Percentiles rank a stretch among this genome's conserved stretches.
Conservation (phyloP, 2,888 invertebrate genomes). For the Drosophila stalkeri region DNA sequence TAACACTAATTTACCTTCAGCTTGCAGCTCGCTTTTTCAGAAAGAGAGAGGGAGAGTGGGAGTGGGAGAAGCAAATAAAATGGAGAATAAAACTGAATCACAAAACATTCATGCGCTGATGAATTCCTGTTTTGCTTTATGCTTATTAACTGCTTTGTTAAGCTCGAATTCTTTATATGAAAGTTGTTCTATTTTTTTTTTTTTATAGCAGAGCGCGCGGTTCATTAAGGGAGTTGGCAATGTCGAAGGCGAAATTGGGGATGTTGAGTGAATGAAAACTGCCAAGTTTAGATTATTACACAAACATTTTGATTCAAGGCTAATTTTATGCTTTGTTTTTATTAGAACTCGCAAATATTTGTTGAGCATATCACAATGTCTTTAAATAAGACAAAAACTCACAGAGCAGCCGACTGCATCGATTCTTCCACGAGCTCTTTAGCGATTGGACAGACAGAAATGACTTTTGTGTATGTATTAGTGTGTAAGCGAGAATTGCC, state of each 20-base stretch:
- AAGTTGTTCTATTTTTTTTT: background rate
- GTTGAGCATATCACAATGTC: too few species aligned
- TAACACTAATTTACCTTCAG: slow-evolving; percentile 79
- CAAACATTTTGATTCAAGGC: background rate
- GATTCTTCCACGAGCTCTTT: too few species aligned
- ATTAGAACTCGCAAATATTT: too few species aligned
- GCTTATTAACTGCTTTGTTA: slow-evolving; percentile 6
- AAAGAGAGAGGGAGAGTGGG: background rate
- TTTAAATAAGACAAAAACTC: too few species aligned
- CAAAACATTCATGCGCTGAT: slow-evolving; percentile 49
- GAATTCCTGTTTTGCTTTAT: slow-evolving; percentile 57
- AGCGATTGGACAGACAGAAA: too few species aligned
- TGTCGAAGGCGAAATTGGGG: background rate
- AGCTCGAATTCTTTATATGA: slow-evolving; percentile 1
- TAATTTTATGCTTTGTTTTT: background rate
- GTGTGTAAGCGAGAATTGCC: too few species aligned
- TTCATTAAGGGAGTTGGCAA: background rate
- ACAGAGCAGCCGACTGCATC: too few species aligned
- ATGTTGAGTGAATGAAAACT: background rate
- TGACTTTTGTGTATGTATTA: too few species aligned
- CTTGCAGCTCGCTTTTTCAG: slow-evolving; percentile 49
- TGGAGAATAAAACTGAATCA: slow-evolving; percentile 51
- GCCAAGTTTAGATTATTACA: background rate
- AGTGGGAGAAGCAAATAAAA: slow-evolving; percentile 32
- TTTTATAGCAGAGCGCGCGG: background rate